Evolutionary conservation across 2,113 vertebrate genomes (phyloP).

Genomic region (Rhombomys opimus): DNA sequence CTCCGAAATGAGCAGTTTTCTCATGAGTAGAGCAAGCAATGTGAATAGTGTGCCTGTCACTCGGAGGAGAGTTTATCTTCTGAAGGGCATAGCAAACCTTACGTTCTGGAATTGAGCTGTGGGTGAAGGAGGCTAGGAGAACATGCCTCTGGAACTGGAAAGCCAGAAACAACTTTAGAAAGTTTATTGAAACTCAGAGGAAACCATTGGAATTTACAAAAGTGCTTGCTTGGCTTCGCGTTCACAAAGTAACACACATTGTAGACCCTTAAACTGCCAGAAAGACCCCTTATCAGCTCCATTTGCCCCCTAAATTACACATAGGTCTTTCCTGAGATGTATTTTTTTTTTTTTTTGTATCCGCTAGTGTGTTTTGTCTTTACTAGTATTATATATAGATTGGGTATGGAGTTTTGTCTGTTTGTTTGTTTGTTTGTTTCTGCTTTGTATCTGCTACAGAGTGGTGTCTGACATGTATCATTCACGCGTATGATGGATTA

Average conservation of each 20-base stretch:
- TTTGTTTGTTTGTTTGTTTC: not conserved
- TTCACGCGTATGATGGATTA: not conserved
- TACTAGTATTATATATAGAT: not conserved
- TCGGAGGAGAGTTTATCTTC: not conserved
- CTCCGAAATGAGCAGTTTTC: not conserved
- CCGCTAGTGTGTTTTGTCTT: not conserved
- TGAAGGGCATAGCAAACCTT: not conserved
- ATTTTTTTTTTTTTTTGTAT: conserved; percentile 4
- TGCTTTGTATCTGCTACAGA: not conserved
- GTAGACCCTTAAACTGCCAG: not conserved
- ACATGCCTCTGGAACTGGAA: not conserved
- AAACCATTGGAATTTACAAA: not conserved
- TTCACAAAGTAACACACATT: not conserved
- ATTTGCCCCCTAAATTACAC: not conserved
- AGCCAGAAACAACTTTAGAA: not conserved
- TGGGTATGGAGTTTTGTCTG: not conserved
- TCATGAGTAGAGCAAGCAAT: not conserved
- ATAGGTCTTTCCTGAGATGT: not conserved
- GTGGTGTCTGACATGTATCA: not conserved
- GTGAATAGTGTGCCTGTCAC: not conserved
- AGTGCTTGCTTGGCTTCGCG: not conserved
- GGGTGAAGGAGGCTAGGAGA: not conserved
- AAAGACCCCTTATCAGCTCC: not conserved
- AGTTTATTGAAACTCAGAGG: not conserved
- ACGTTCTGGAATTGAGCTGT: not conserved